Evolutionary conservation across 2,888 invertebrate species (phyloP).

Genomic region (Rhagonycha lutea): DNA sequence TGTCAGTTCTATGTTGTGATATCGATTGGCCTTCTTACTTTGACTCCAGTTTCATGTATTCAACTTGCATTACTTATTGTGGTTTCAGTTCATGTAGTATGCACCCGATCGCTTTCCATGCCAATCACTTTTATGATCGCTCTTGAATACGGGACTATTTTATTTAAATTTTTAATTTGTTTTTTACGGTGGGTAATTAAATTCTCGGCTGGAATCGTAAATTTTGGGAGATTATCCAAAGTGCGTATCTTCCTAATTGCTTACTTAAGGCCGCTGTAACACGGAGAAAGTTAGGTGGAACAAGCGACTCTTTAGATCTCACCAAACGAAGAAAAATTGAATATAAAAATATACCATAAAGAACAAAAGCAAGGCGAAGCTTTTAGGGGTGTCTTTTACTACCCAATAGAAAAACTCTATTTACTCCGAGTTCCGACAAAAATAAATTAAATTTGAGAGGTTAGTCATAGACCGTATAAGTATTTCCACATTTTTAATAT

Average conservation of each 20-base stretch:
- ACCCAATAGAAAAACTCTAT: neutral
- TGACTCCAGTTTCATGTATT: constrained; percentile 22
- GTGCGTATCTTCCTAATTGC: neutral
- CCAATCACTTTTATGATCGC: neutral
- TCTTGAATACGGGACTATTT: neutral
- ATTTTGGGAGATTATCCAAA: neutral
- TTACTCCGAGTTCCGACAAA: neutral
- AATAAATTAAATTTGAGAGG: neutral
- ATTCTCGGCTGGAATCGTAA: neutral
- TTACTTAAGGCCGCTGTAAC: neutral
- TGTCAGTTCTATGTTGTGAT: constrained; percentile 32
- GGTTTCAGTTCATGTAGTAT: constrained; percentile 10
- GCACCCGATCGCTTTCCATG: constrained; percentile 1
- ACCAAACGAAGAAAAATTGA: neutral
- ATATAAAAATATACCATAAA: neutral
- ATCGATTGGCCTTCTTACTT: constrained; percentile 36
- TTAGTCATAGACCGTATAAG: neutral
- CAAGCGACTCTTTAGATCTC: neutral
- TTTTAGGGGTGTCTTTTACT: neutral
- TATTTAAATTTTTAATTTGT: neutral
- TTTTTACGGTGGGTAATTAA: neutral
- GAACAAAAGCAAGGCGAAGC: neutral
- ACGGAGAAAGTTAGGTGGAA: neutral
- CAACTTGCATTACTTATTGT: constrained; percentile 19
- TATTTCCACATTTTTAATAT: neutral